Evolutionary conservation across 2,888 invertebrate genomes (phyloP).

Genomic region (Agriopis marginaria): DNA sequence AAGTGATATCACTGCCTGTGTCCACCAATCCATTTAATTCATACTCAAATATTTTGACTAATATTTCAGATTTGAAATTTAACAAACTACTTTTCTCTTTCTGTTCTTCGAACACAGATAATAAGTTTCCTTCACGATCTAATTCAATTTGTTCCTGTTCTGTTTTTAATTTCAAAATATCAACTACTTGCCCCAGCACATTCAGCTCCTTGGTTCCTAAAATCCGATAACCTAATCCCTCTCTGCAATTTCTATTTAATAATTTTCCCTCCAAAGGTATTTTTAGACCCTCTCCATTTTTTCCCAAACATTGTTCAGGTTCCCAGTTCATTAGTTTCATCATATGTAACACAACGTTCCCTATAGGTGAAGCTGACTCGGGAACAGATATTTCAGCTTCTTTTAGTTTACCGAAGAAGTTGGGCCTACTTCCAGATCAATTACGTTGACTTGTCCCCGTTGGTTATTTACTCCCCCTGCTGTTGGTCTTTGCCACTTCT

Average conservation of each 20-base stretch:
- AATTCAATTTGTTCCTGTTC: background rate
- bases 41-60: no score
- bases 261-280: background rate
- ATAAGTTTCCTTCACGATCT: background rate
- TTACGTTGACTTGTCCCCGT: background rate
- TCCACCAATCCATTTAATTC: no score
- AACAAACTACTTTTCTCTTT: background rate
- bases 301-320: background rate
- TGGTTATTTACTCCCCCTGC: background rate
- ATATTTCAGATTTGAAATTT: no score
- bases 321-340: background rate
- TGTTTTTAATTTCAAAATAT: constrained; percentile 2
- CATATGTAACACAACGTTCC: background rate
- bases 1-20: no score
- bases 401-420: background rate
- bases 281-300: background rate
- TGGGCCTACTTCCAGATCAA: background rate
- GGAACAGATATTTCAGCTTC: constrained; percentile 1
- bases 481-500: background rate
- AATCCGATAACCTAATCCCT: background rate
- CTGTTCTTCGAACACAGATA: constrained; percentile 4
- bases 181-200: background rate
- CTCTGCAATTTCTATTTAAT: background rate
- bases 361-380: constrained; percentile 9
- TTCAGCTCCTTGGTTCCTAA: background rate